These are phyloP conservation scores for Desmophyllum pertusum DNA, from an alignment of 92 coral and sea anemone species.

Conservation along the genomic window DNA sequence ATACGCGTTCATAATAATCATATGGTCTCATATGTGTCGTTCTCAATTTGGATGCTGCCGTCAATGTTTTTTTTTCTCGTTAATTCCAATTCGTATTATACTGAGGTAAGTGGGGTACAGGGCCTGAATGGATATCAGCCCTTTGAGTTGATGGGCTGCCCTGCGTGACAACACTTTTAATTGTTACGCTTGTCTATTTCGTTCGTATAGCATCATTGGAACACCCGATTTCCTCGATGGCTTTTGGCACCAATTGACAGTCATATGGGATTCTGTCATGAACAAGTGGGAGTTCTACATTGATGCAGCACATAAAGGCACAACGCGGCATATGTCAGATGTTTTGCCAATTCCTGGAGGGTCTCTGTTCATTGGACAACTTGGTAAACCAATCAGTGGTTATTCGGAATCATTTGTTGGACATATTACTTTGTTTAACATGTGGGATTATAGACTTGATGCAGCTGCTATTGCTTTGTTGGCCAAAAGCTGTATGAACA, in stretches of 20 bases:
- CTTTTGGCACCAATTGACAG: constrained; percentile 56
- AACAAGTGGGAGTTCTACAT: constrained; percentile 3
- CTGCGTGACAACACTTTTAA: too few species aligned
- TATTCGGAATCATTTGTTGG: constrained; percentile 13
- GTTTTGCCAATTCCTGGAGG: not conserved
- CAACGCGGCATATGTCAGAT: too few species aligned
- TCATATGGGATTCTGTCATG: constrained; percentile 8
- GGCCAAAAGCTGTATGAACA: constrained; percentile 32
- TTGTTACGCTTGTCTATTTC: too few species aligned
- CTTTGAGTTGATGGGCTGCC: too few species aligned
- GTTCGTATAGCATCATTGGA: too few species aligned
- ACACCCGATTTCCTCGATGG: constrained; percentile 47
- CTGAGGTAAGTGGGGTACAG: too few species aligned
- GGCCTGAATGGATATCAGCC: too few species aligned
- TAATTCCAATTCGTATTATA: too few species aligned
- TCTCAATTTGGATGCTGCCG: too few species aligned
- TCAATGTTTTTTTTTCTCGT: too few species aligned
- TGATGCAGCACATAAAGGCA: constrained; percentile 35
- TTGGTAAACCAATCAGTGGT: not conserved
- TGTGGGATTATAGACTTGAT: constrained; percentile 38
- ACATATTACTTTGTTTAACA: constrained; percentile 46
- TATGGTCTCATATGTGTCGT: too few species aligned
- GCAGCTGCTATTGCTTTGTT: constrained; percentile 11
- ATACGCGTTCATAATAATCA: too few species aligned
- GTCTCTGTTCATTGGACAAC: not conserved